phyloP scores from a whole-genome alignment of 2,113 vertebrate genomes.

The Nibea albiflora region DNA sequence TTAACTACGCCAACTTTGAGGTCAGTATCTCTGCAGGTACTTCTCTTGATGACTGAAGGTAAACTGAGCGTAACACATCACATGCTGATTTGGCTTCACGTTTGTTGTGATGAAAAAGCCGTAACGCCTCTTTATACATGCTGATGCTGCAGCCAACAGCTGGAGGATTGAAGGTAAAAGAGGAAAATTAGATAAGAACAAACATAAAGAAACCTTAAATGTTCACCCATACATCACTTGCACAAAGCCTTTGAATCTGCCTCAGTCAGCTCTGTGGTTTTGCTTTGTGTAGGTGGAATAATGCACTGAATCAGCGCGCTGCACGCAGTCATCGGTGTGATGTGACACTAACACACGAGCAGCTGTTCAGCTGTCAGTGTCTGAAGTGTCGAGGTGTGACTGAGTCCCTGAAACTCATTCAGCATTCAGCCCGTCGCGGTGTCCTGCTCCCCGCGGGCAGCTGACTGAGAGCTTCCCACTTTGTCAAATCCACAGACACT shows the following conservation, averaged over 20 bases:
- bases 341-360: not conserved
- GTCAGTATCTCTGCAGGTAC: not conserved
- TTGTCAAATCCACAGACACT: conserved; percentile 53
- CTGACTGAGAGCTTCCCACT: conserved; percentile 31
- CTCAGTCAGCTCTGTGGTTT: not conserved
- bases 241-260: not conserved
- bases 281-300: not conserved
- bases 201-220: not conserved
- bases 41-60: not conserved
- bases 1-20: not conserved
- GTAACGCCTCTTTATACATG: not conserved
- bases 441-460: conserved; percentile 11
- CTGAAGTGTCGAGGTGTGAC: conserved; percentile 17
- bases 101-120: not conserved
- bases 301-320: not conserved
- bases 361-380: conserved; percentile 22
- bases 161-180: not conserved
- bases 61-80: not conserved
- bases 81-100: not conserved
- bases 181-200: not conserved
- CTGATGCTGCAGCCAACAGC: not conserved
- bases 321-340: conserved; percentile 1
- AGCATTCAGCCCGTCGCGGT: conserved; percentile 27
- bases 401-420: conserved; percentile 36
- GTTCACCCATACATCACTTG: no score